phyloP scores from a whole-genome alignment of 2,888 invertebrate genomes.

The Spilarctia lutea region DNA sequence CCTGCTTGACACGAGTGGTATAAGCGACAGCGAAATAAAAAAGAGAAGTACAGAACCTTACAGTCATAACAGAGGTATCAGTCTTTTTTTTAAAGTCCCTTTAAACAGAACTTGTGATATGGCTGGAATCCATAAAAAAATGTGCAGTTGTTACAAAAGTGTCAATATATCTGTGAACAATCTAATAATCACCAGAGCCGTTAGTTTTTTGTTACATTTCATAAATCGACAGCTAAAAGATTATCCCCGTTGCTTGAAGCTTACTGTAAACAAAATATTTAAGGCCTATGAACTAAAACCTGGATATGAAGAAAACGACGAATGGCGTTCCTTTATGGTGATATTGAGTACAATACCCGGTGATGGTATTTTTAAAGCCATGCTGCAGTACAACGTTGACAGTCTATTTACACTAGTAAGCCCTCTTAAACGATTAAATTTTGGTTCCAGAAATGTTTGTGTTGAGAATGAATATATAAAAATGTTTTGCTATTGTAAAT shows the following conservation, averaged over 20 bases:
- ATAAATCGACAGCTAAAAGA: conserved; percentile 20
- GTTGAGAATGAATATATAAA: conserved; percentile 13
- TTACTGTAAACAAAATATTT: conserved; percentile 23
- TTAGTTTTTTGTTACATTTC: conserved; percentile 19
- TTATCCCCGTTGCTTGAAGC: conserved; percentile 25
- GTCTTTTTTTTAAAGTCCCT: conserved; percentile 91
- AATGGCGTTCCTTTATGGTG: conserved; percentile 30
- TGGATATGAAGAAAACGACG: conserved; percentile 11
- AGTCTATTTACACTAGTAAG: conserved; percentile 15
- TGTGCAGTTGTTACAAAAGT: conserved; percentile 92
- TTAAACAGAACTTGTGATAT: conserved; percentile 89
- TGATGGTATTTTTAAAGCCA: conserved; percentile 25
- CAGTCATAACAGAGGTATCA: conserved; percentile 85
- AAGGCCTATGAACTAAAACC: conserved; percentile 28
- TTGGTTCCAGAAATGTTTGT: conserved; percentile 11
- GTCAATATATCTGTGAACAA: conserved; percentile 56
- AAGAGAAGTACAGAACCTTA: conserved; percentile 61
- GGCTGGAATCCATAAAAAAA: conserved; percentile 91
- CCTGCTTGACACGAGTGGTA: conserved; percentile 81
- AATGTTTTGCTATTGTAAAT: conserved; percentile 30
- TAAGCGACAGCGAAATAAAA: conserved; percentile 53
- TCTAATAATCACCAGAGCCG: conserved; percentile 14
- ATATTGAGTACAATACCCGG: conserved; percentile 31
- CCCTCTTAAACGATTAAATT: conserved; percentile 28
- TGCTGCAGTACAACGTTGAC: conserved; percentile 11